These are phyloP conservation scores for Tympanuchus pallidicinctus DNA, from an alignment of 2,113 vertebrate genomes.

Conservation along the genomic window DNA sequence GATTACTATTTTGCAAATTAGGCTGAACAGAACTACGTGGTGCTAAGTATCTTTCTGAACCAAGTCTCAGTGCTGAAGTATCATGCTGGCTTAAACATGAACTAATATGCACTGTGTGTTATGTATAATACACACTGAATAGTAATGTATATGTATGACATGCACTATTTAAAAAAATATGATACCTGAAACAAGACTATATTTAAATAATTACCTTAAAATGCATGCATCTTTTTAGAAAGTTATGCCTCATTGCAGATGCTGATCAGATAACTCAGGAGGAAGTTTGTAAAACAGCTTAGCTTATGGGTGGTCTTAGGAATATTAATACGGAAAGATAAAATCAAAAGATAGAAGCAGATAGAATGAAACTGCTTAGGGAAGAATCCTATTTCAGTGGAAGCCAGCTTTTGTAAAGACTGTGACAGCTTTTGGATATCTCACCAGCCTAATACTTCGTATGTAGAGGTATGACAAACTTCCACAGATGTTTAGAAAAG, in stretches of 20 bases:
- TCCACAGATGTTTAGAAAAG: constrained; percentile 54
- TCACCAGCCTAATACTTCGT: constrained; percentile 53
- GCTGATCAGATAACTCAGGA: constrained; percentile 83
- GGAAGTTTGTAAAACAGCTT: constrained; percentile 85
- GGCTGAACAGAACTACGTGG: not conserved
- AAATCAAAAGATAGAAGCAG: constrained; percentile 82
- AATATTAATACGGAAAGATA: constrained; percentile 90
- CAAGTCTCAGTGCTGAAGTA: not conserved
- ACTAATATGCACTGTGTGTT: constrained; percentile 11
- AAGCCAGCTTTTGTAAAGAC: constrained; percentile 50
- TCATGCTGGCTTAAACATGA: constrained; percentile 7
- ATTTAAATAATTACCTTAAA: constrained; percentile 49
- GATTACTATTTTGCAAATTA: not conserved
- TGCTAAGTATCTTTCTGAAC: not conserved
- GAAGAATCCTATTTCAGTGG: constrained; percentile 73
- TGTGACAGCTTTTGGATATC: constrained; percentile 61
- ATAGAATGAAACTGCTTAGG: constrained; percentile 73
- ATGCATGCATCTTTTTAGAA: constrained; percentile 74
- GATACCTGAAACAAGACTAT: constrained; percentile 26
- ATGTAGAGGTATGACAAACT: constrained; percentile 22
- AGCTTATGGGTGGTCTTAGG: constrained; percentile 92
- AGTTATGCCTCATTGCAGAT: constrained; percentile 80
- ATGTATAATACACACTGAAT: not conserved
- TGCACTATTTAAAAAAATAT: not conserved
- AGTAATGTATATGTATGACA: not conserved